These are phyloP conservation scores for Miniopterus natalensis DNA, from an alignment of 2,113 vertebrate species.

Conservation along the genomic window DNA sequence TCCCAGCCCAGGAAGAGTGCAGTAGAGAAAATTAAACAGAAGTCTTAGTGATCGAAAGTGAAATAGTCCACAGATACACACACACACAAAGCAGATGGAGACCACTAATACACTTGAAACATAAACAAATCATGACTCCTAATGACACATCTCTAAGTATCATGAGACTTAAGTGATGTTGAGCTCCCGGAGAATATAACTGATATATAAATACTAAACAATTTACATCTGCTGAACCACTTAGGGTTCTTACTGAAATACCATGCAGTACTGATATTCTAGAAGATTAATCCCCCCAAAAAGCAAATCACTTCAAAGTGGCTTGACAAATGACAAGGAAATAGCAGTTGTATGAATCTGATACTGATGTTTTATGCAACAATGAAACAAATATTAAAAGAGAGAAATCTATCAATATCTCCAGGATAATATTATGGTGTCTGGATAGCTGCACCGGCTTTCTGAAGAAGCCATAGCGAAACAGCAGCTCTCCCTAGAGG, in stretches of 20 bases:
- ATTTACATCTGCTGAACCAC: slow-evolving; percentile 58
- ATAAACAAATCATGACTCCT: slow-evolving; percentile 61
- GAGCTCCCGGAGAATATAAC: slow-evolving; percentile 68
- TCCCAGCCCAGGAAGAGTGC: neutral
- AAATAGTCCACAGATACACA: slow-evolving; percentile 47
- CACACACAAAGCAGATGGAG: neutral
- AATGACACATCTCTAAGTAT: slow-evolving; percentile 65
- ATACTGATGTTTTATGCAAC: slow-evolving; percentile 30
- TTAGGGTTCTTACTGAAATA: slow-evolving; percentile 63
- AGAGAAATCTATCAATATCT: slow-evolving; percentile 65
- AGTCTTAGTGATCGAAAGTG: slow-evolving; percentile 5
- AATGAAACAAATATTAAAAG: slow-evolving; percentile 67
- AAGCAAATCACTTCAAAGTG: slow-evolving; percentile 74
- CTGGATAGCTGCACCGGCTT: neutral
- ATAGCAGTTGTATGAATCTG: slow-evolving; percentile 72
- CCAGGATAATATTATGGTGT: neutral
- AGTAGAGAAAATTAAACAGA: slow-evolving; percentile 66
- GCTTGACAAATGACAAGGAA: slow-evolving; percentile 74
- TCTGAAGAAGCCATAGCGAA: neutral
- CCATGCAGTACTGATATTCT: slow-evolving; percentile 43
- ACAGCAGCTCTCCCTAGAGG: neutral
- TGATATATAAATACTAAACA: slow-evolving; percentile 75
- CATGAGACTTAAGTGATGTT: slow-evolving; percentile 74
- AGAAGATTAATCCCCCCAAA: slow-evolving; percentile 68
- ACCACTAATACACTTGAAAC: slow-evolving; percentile 59